Percentiles rank a stretch among this genome's conserved stretches.
Evolutionary conservation across 2,113 vertebrate genomes (phyloP).

Genomic region (Cyanistes caeruleus): DNA sequence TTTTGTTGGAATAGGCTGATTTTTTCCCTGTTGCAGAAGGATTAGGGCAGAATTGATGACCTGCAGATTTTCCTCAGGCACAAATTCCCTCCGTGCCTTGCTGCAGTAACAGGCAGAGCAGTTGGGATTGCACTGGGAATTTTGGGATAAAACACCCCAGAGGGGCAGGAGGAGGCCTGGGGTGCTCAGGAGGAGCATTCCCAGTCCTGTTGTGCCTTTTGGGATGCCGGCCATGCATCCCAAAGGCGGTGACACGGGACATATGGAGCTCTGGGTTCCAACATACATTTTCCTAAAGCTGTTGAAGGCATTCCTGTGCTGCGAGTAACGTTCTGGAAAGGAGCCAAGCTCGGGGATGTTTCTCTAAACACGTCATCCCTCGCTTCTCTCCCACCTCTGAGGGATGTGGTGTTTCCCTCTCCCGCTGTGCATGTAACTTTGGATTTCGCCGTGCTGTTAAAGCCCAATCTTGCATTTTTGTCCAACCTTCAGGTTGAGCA

Average conservation of each 20-base stretch:
- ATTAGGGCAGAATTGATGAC: background rate
- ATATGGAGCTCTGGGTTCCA: conserved; percentile 18
- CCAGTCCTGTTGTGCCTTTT: background rate
- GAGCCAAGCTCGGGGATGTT: conserved; percentile 42
- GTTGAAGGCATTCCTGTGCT: background rate
- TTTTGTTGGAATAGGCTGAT: background rate
- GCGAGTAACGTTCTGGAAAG: conserved; percentile 19
- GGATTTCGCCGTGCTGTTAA: background rate
- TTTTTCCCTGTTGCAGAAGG: background rate
- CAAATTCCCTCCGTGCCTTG: accelerated
- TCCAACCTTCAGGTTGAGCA: background rate
- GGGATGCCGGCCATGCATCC: background rate
- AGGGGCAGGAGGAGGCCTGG: background rate
- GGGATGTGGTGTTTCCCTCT: conserved; percentile 25
- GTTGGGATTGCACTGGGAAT: background rate
- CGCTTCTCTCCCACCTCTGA: background rate
- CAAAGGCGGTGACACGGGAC: background rate
- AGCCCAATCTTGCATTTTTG: background rate
- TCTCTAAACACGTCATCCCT: conserved; percentile 8
- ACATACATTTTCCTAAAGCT: background rate
- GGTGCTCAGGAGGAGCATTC: background rate
- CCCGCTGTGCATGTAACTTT: background rate
- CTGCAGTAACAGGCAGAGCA: background rate
- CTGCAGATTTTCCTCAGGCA: background rate
- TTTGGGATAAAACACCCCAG: background rate